These are phyloP conservation scores for Noctuana brunneofusca DNA, from an alignment of 2,888 invertebrate species.

Conservation along the genomic window DNA sequence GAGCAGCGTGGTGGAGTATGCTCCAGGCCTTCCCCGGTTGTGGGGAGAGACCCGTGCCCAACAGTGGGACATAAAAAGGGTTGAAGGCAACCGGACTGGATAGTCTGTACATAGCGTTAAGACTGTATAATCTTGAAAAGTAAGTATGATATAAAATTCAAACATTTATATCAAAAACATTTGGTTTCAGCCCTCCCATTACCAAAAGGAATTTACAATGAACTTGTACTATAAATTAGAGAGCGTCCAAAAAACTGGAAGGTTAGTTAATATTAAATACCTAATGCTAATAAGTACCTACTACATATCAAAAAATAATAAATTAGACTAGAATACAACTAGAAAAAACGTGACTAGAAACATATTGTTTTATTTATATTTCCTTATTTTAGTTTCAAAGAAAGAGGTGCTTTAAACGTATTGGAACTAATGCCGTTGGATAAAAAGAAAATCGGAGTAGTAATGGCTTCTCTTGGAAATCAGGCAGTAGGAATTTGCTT, in stretches of 20 bases:
- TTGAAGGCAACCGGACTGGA: no score
- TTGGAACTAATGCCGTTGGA: slow-evolving; percentile 81
- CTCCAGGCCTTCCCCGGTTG: no score
- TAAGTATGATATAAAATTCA: background rate
- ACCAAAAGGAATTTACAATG: slow-evolving; percentile 54
- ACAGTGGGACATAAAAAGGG: no score
- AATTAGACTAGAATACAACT: no score
- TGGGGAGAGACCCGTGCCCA: no score
- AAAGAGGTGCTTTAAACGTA: slow-evolving; percentile 86
- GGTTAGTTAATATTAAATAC: slow-evolving; percentile 44
- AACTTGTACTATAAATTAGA: slow-evolving; percentile 59
- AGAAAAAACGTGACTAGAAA: no score
- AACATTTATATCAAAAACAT: background rate
- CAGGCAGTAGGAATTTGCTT: slow-evolving; percentile 86
- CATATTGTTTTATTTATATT: background rate
- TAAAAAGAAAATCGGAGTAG: slow-evolving; percentile 84
- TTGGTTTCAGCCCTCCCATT: slow-evolving; percentile 58
- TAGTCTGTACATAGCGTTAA: no score
- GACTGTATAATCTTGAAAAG: background rate
- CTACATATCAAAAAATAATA: no score
- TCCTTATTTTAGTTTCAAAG: slow-evolving; percentile 84
- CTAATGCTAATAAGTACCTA: background rate
- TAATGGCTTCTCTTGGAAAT: slow-evolving; percentile 88
- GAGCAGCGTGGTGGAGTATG: no score
- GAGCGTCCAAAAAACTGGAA: slow-evolving; percentile 52